Evolutionary conservation across 2,113 vertebrate genomes (phyloP).

Genomic region (Turdus rufiventris): DNA sequence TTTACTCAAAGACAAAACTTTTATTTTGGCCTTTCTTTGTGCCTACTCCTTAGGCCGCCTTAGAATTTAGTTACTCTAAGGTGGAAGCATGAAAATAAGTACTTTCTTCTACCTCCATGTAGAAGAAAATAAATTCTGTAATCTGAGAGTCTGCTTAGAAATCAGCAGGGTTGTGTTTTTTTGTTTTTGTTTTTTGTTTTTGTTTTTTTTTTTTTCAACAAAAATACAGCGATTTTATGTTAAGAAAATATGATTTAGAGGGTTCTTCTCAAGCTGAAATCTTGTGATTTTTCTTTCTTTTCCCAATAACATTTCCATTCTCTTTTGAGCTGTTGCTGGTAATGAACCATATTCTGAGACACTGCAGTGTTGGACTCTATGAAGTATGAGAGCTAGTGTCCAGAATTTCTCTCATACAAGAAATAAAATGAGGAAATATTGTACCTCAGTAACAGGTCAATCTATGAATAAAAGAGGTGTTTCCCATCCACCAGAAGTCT

Average conservation of each 20-base stretch:
- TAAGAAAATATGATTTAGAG: not conserved
- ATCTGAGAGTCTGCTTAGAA: not conserved
- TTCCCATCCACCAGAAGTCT: not conserved
- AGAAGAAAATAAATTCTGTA: not conserved
- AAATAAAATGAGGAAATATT: not conserved
- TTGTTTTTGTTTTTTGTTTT: too few relatives aligned
- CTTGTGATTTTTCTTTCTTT: not conserved
- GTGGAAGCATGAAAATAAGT: not conserved
- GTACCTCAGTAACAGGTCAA: not conserved
- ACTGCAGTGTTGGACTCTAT: not conserved
- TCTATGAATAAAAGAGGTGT: not conserved
- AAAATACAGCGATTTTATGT: not conserved
- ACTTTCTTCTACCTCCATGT: not conserved
- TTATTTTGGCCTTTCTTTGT: not conserved
- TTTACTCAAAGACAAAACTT: not conserved
- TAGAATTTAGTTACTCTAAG: not conserved
- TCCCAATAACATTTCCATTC: not conserved
- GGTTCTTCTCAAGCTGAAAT: not conserved
- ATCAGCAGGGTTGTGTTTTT: not conserved
- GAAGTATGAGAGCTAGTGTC: not conserved
- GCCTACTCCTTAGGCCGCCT: not conserved
- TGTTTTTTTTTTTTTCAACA: not conserved
- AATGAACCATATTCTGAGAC: not conserved
- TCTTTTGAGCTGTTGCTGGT: not conserved
- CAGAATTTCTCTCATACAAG: not conserved